Percentiles rank a stretch among this genome's conserved stretches.
Conservation (phyloP, 1,140 invertebrate species). For the Apis laboriosa region DNA sequence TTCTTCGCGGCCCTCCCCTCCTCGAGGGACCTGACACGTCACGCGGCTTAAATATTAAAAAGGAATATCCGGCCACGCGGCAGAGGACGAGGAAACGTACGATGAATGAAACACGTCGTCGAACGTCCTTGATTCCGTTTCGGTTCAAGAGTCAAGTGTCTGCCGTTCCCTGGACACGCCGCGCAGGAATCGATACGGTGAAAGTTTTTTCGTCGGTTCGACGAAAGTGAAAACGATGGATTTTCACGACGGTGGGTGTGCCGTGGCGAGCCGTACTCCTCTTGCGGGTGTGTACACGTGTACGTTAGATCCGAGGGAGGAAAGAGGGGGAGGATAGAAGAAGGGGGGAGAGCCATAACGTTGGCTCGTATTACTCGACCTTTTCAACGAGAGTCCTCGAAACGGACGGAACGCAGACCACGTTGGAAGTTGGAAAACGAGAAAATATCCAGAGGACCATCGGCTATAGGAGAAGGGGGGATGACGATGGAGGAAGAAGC, state of each 20-base stretch:
- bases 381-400: constrained; percentile 29
- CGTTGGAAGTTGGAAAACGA: constrained; percentile 25
- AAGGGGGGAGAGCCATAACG: constrained; percentile 50
- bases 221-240: constrained; percentile 58
- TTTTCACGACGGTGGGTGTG: constrained; percentile 48
- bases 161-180: constrained; percentile 7
- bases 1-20: neutral
- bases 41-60: constrained; percentile 33
- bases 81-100: neutral
- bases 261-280: too few relatives aligned
- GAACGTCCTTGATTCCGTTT: constrained; percentile 26
- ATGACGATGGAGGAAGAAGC: constrained; percentile 9
- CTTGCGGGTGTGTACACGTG: constrained; percentile 35
- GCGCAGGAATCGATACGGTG: constrained; percentile 34
- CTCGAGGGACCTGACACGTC: constrained; percentile 20
- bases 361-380: constrained; percentile 49
- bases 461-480: neutral
- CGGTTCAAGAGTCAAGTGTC: neutral
- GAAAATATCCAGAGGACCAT: constrained; percentile 27
- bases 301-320: neutral
- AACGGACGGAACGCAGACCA: constrained; percentile 33
- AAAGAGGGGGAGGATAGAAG: constrained; percentile 10
- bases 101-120: constrained; percentile 14
- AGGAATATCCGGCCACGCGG: neutral
- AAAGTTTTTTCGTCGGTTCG: constrained; percentile 16